phyloP scores from a whole-genome alignment of 2,797 vertebrate species.

The Sitta carolinensis region DNA sequence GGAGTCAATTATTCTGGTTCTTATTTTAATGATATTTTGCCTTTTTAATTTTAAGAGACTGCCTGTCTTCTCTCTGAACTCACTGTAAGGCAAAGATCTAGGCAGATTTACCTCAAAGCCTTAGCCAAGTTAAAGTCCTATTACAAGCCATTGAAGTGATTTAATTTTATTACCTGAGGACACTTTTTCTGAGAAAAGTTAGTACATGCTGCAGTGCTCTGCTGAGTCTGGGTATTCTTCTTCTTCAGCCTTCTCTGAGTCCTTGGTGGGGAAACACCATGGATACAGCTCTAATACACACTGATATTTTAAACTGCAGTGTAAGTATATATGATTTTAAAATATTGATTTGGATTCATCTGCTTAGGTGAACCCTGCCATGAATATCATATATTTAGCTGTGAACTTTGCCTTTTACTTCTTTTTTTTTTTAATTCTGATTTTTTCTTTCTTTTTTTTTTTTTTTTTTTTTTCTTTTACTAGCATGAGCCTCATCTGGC shows the following conservation, averaged over 20 bases:
- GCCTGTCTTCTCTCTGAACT: neutral
- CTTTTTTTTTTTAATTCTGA: neutral
- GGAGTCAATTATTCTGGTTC: conserved; percentile 8
- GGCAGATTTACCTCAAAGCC: neutral
- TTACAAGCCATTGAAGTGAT: conserved; percentile 31
- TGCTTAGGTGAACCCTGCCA: neutral
- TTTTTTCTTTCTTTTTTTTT: neutral
- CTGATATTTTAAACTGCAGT: neutral
- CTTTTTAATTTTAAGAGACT: conserved; percentile 27
- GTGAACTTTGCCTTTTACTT: neutral
- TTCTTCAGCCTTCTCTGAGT: neutral
- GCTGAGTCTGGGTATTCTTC: neutral
- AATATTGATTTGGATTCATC: neutral
- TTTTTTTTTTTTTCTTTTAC: neutral
- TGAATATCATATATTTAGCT: neutral
- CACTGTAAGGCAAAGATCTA: neutral
- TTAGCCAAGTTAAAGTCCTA: conserved; percentile 20
- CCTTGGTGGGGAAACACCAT: neutral
- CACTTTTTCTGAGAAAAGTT: neutral
- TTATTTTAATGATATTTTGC: neutral
- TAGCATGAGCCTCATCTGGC: neutral
- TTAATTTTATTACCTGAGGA: conserved; percentile 46
- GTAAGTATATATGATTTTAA: neutral
- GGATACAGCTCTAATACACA: neutral
- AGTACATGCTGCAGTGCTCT: neutral